phyloP scores from a whole-genome alignment of 1,140 invertebrate genomes.

The Pissodes strobi region DNA sequence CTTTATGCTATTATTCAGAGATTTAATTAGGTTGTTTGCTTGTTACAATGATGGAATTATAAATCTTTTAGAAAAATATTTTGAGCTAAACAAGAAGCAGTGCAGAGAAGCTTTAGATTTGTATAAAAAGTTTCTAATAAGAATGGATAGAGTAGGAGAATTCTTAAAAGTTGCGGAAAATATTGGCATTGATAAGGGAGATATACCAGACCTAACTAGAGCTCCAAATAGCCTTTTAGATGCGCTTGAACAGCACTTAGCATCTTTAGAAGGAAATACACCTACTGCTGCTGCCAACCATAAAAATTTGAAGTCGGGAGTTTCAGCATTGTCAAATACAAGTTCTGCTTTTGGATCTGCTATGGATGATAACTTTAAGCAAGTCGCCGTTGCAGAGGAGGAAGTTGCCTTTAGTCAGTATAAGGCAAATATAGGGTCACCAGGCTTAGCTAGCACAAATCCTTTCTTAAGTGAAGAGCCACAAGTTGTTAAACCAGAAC shows the following conservation, averaged over 20 bases:
- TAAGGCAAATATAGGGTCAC: slow-evolving; percentile 85
- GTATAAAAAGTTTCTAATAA: slow-evolving; percentile 98
- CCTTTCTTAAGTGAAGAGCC: slow-evolving; percentile 74
- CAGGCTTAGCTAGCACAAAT: slow-evolving; percentile 75
- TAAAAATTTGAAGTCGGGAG: slow-evolving; percentile 87
- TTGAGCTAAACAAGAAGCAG: slow-evolving; percentile 99
- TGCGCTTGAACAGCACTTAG: slow-evolving; percentile 95
- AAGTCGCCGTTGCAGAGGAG: slow-evolving; percentile 91
- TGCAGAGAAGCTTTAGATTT: slow-evolving; percentile 96
- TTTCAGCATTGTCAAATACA: slow-evolving; percentile 86
- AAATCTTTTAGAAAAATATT: slow-evolving; percentile 98
- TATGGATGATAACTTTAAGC: slow-evolving; percentile 83
- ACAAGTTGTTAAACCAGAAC: slow-evolving; percentile 59
- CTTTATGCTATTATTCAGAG: slow-evolving; percentile 98
- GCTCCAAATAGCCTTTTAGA: slow-evolving; percentile 98
- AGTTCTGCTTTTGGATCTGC: slow-evolving; percentile 84
- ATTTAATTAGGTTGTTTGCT: slow-evolving; percentile 97
- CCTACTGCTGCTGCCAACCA: slow-evolving; percentile 82
- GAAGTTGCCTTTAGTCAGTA: slow-evolving; percentile 92
- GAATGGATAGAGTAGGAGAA: slow-evolving; percentile 98
- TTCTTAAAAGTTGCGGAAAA: slow-evolving; percentile 97
- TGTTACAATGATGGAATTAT: slow-evolving; percentile 99
- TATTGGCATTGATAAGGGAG: slow-evolving; percentile 98
- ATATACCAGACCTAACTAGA: slow-evolving; percentile 98
- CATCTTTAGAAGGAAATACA: slow-evolving; percentile 89